Evolutionary conservation across 2,888 invertebrate species (phyloP), one percentile per base, ranked within the genome.

Genomic region (Mesorhabditis spiculigera): DNA sequence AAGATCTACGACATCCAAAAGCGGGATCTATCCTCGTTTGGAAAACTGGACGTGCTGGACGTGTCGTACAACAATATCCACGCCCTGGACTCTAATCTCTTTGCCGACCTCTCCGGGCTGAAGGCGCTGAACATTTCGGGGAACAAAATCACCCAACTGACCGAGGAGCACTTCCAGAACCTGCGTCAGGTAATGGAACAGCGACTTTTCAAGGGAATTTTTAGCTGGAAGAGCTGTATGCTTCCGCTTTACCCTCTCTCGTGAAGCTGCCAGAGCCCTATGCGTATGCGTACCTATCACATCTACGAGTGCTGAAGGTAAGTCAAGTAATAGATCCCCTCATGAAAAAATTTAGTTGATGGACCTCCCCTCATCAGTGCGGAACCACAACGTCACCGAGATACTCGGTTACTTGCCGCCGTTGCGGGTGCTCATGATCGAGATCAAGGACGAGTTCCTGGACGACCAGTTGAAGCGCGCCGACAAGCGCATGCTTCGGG

Each of bases 41-140:
- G 73, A 0, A 79, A 77, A 65, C 71, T 82, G 41, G 70, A 73
- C 6, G 69, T 75, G 3, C 68, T 82, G 6, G 80, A 82, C 67
- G 63, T 80, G 5, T 75, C 85, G 0, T 68, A 76, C 69, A 85
- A 85, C 73, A 82, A 78, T 62, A 67, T 85, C 63, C 72, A 75
- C 43, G 72, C 77, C 13, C 69, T 85, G 41, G 73, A 74, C n/a
- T 62, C 78, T 4, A 67, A 71, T 10, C 66, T 77, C 4, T 78
- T 84, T 67, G 75, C 75, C 43, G 72, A 77, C 28, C 69, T 85
- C 16, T 43, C 71, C 6, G 78, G 81, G 41, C 72, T 85, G 62
- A 81, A 78, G 64, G 71, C 77, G 44, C 70, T 85, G 42, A 82
- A 86, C 67, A 72, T 86, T n/a, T 82, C 80, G 44, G 72, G 73